Percentiles rank a stretch among this genome's conserved stretches.
These are phyloP conservation scores for Polymixis flavicincta DNA, from an alignment of 2,888 invertebrate genomes.

Conservation along the genomic window DNA sequence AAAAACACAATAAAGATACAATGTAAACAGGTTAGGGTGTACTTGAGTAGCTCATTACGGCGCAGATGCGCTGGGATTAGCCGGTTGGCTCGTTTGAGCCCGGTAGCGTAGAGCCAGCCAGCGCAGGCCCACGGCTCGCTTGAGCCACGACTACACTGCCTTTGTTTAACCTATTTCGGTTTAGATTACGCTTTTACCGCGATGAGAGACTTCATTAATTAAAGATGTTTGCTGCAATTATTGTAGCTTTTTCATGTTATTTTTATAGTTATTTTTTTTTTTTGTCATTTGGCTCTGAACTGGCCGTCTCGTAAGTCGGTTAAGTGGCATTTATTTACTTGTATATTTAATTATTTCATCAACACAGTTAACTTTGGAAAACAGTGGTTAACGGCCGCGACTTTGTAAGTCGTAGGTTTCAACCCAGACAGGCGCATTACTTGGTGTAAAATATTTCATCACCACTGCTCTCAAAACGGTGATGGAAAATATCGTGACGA, in stretches of 20 bases:
- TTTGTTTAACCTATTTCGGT: slow-evolving; percentile 90
- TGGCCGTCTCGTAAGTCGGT: neutral
- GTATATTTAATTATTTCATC: neutral
- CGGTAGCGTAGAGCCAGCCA: slow-evolving; percentile 62
- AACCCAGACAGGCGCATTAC: too few relatives aligned
- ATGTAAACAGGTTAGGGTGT: slow-evolving; percentile 90
- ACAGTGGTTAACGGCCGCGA: too few relatives aligned
- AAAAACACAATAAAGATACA: slow-evolving; percentile 91
- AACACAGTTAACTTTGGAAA: too few relatives aligned
- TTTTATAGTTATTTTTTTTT: slow-evolving; percentile 26
- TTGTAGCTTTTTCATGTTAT: slow-evolving; percentile 39
- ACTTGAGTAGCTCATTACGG: slow-evolving; percentile 90
- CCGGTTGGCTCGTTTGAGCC: slow-evolving; percentile 78
- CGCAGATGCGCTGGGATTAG: slow-evolving; percentile 88
- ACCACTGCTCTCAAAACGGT: too few relatives aligned
- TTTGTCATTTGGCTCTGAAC: neutral
- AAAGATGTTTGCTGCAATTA: slow-evolving; percentile 73
- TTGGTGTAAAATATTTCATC: too few relatives aligned
- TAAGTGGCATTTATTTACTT: neutral
- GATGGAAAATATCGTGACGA: too few relatives aligned
- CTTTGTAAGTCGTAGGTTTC: too few relatives aligned
- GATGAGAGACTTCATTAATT: slow-evolving; percentile 85
- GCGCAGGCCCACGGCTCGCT: slow-evolving; percentile 72
- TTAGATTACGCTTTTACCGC: slow-evolving; percentile 87
- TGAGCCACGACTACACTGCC: slow-evolving; percentile 74